A percentile compares a stretch with the other conserved stretches of the same genome.
These are phyloP conservation scores for Cremastinae sp. DNA, from an alignment of 2,888 invertebrate species.

Conservation along the genomic window DNA sequence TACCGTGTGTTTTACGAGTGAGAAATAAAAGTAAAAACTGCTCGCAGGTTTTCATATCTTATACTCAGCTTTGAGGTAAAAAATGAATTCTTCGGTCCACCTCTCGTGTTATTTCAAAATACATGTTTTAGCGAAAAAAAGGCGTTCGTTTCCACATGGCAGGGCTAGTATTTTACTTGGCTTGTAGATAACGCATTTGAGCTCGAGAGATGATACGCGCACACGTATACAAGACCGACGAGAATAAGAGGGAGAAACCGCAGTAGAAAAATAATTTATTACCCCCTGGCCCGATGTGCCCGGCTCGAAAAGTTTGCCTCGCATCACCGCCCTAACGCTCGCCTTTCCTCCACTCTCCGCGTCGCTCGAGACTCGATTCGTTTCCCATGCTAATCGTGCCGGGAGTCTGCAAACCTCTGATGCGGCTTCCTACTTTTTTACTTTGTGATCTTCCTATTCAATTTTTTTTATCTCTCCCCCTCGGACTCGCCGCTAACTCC, in stretches of 20 bases:
- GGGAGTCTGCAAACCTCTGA: conserved; percentile 36
- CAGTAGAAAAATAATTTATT: conserved; percentile 60
- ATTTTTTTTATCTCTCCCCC: too few relatives aligned
- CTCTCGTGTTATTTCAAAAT: conserved; percentile 6
- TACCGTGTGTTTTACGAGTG: too few relatives aligned
- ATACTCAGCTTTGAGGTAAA: background rate
- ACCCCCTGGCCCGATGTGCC: conserved; percentile 43
- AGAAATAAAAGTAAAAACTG: background rate
- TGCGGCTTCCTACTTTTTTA: conserved; percentile 31
- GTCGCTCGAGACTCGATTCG: conserved; percentile 35
- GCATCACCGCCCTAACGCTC: conserved; percentile 48
- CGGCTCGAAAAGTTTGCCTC: conserved; percentile 46
- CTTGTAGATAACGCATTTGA: conserved; percentile 51
- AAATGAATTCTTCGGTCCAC: background rate
- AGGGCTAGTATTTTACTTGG: conserved; percentile 36
- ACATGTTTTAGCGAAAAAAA: conserved; percentile 32
- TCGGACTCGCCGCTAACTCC: too few relatives aligned
- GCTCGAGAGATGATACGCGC: conserved; percentile 10
- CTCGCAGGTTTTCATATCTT: background rate
- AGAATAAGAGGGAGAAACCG: conserved; percentile 26
- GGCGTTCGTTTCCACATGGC: conserved; percentile 20
- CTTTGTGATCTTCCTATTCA: too few relatives aligned
- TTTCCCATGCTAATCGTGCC: conserved; percentile 56
- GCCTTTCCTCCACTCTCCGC: conserved; percentile 46
- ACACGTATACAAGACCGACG: background rate